Percentiles rank a stretch among this genome's conserved stretches.
Conservation (phyloP, 2,888 invertebrate genomes). For the Ceraclea dissimilis region DNA sequence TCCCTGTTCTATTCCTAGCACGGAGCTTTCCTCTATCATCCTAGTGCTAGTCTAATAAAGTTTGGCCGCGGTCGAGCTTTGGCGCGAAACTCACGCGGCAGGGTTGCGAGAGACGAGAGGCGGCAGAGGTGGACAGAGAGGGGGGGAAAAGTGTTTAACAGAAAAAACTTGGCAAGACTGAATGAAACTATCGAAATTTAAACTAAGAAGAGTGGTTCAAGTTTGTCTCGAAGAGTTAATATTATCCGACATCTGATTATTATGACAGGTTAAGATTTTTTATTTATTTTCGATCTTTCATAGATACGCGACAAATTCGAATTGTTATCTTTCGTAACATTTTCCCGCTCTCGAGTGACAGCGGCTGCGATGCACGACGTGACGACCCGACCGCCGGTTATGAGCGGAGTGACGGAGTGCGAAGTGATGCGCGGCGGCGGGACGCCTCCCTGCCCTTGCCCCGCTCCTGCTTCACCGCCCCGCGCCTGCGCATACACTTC, state of each 20-base stretch:
- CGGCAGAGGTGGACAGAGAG: slow-evolving; percentile 2
- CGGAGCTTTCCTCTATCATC: slow-evolving; percentile 20
- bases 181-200: slow-evolving; percentile 1
- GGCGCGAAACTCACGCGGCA: slow-evolving; percentile 11
- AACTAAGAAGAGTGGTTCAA: background rate
- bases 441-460: background rate
- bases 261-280: background rate
- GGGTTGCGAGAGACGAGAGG: slow-evolving; percentile 4
- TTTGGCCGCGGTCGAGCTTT: slow-evolving; percentile 15
- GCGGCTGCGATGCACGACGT: slow-evolving; percentile 1
- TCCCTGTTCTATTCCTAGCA: slow-evolving; percentile 19
- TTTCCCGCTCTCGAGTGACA: slow-evolving; percentile 4
- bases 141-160: background rate
- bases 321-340: background rate
- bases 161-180: slow-evolving; percentile 10
- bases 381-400: background rate
- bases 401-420: slow-evolving; percentile 3
- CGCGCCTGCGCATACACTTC: background rate
- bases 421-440: slow-evolving; percentile 3
- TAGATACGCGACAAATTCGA: background rate
- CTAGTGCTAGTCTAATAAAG: slow-evolving; percentile 18
- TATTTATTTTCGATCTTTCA: background rate
- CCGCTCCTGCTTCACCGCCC: background rate
- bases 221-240: no score
- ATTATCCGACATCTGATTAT: background rate